A percentile compares a stretch with the other conserved stretches of the same genome.
Evolutionary conservation across 2,888 invertebrate genomes (phyloP).

Genomic region (Dendrolimus houi): DNA sequence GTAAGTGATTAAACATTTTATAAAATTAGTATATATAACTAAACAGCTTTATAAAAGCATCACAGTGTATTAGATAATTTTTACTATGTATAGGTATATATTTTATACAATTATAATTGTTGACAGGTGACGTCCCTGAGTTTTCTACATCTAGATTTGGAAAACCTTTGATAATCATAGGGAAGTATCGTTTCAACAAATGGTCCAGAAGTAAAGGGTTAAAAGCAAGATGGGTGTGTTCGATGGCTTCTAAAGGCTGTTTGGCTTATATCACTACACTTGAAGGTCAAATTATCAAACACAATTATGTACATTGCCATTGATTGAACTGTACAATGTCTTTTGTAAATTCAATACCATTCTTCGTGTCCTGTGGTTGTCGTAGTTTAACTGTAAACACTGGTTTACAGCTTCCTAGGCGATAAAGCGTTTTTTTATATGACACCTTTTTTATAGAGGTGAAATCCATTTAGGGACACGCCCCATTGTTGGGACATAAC

Average conservation of each 20-base stretch:
- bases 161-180: neutral
- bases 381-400: too few species aligned
- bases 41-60: too few species aligned
- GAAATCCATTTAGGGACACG: too few species aligned
- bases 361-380: too few species aligned
- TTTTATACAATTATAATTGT: neutral
- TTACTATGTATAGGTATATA: too few species aligned
- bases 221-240: conserved; percentile 26
- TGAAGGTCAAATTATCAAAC: conserved; percentile 17
- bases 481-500: too few species aligned
- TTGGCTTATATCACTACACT: conserved; percentile 19
- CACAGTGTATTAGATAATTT: too few species aligned
- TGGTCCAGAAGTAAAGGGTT: conserved; percentile 22
- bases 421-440: too few species aligned
- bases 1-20: too few species aligned
- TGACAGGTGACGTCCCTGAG: neutral
- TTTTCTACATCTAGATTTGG: conserved; percentile 6
- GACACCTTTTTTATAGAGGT: too few species aligned
- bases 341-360: neutral
- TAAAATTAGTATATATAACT: too few species aligned
- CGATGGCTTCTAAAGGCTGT: conserved; percentile 17
- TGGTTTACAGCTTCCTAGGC: too few species aligned
- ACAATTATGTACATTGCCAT: conserved; percentile 22
- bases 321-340: conserved; percentile 12
- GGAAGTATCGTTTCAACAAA: conserved; percentile 14